Percentiles rank a stretch among this genome's conserved stretches.
Conservation (phyloP, 1,140 invertebrate genomes). For the Trypoxylus dichotomus region DNA sequence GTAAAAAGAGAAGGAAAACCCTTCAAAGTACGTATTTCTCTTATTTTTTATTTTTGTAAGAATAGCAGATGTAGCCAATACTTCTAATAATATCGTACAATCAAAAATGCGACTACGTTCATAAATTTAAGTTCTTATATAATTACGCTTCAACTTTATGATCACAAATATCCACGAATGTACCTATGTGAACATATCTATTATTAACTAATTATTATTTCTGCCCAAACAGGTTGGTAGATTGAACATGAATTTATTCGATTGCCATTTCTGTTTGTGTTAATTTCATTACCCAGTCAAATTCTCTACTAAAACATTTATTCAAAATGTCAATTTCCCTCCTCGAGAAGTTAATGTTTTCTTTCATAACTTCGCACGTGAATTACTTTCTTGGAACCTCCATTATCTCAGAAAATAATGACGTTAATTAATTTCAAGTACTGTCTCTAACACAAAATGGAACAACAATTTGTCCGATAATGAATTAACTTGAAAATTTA, state of each 20-base stretch:
- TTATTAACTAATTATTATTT: too few species aligned
- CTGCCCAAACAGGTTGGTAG: not conserved
- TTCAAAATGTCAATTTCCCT: not conserved
- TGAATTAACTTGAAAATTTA: not conserved
- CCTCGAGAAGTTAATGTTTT: not conserved
- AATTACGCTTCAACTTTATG: too few species aligned
- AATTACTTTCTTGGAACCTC: not conserved
- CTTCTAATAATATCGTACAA: not conserved
- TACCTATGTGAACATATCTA: too few species aligned
- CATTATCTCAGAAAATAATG: not conserved
- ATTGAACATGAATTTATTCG: not conserved
- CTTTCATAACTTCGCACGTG: not conserved
- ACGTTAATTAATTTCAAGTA: not conserved
- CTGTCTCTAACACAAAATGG: too few species aligned
- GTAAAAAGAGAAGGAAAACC: not conserved
- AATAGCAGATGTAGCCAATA: not conserved
- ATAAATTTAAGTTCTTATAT: too few species aligned
- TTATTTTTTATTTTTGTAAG: not conserved
- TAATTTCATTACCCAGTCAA: not conserved
- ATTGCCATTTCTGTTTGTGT: not conserved
- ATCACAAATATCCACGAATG: too few species aligned
- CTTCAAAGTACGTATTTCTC: not conserved
- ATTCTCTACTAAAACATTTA: not conserved
- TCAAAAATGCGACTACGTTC: too few species aligned
- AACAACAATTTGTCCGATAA: too few species aligned